Conservation (phyloP, 2,888 invertebrate genomes). For the Brachypalpus laphriformis region DNA sequence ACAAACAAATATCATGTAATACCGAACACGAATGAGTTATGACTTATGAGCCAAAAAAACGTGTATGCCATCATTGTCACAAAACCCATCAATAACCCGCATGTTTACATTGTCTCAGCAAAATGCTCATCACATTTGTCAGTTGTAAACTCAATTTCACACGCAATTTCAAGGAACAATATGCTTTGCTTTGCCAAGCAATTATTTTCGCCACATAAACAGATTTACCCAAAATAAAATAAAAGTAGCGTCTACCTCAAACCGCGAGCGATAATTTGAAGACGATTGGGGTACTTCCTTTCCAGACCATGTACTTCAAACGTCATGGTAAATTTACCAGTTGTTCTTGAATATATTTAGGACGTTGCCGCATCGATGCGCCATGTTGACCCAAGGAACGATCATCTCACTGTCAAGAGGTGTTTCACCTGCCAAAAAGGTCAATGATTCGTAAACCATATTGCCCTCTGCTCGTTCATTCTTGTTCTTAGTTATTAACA, state of each 20-base stretch:
- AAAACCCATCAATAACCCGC: not conserved
- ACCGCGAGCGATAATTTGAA: slow-evolving; percentile 28
- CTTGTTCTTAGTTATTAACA: slow-evolving; percentile 54
- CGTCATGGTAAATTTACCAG: slow-evolving; percentile 33
- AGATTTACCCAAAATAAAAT: not conserved
- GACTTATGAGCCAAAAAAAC: not conserved
- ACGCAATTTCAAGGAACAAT: slow-evolving; percentile 7
- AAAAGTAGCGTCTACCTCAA: not conserved
- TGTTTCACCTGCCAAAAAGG: slow-evolving; percentile 35
- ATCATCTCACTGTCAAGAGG: slow-evolving; percentile 18
- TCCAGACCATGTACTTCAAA: not conserved
- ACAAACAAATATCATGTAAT: not conserved
- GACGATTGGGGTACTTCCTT: not conserved
- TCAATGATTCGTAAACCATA: slow-evolving; percentile 61
- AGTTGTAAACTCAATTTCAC: slow-evolving; percentile 13
- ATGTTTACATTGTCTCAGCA: not conserved
- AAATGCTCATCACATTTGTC: slow-evolving; percentile 7
- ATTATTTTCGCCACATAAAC: slow-evolving; percentile 1
- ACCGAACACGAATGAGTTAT: slow-evolving; percentile 4
- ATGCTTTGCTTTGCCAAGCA: not conserved
- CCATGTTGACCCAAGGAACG: slow-evolving; percentile 20
- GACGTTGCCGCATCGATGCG: slow-evolving; percentile 8
- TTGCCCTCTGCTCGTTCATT: slow-evolving; percentile 4
- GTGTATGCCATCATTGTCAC: not conserved
- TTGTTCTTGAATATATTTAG: not conserved